These are phyloP conservation scores for Rynchops niger DNA, from an alignment of 2,113 vertebrate genomes.

Conservation along the genomic window DNA sequence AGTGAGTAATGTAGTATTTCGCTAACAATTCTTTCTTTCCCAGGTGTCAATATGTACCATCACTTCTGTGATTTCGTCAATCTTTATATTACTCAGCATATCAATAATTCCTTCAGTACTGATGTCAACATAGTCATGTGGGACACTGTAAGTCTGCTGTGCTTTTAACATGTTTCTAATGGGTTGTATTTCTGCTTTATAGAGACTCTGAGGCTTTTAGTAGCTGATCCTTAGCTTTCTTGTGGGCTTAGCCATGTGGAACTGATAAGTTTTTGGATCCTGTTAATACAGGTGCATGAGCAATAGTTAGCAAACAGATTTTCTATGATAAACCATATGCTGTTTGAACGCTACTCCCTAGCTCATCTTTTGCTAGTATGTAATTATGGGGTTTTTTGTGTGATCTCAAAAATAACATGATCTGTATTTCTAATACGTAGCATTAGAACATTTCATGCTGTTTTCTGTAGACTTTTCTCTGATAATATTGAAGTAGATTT, in stretches of 20 bases:
- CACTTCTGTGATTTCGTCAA: conserved; percentile 99
- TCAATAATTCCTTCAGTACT: conserved; percentile 92
- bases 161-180: not conserved
- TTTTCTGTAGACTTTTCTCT: not conserved
- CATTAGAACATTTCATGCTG: not conserved
- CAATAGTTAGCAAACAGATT: not conserved
- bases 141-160: conserved; percentile 88
- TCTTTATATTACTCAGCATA: conserved; percentile 93
- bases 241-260: not conserved
- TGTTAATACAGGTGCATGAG: not conserved
- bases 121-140: conserved; percentile 94
- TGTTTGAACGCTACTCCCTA: not conserved
- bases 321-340: not conserved
- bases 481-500: not conserved
- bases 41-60: conserved; percentile 99
- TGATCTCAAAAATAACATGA: not conserved
- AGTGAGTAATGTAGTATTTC: not conserved
- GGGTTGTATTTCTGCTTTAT: not conserved
- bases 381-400: not conserved
- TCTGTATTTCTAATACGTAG: not conserved
- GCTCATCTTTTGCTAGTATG: not conserved
- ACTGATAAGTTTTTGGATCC: not conserved
- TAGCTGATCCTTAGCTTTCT: not conserved
- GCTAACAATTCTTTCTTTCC: conserved; percentile 23
- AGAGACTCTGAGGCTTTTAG: not conserved